Evolutionary conservation across 53 echinoderm and acorn worm species (phyloP).

Genomic region (Luidia sarsii): DNA sequence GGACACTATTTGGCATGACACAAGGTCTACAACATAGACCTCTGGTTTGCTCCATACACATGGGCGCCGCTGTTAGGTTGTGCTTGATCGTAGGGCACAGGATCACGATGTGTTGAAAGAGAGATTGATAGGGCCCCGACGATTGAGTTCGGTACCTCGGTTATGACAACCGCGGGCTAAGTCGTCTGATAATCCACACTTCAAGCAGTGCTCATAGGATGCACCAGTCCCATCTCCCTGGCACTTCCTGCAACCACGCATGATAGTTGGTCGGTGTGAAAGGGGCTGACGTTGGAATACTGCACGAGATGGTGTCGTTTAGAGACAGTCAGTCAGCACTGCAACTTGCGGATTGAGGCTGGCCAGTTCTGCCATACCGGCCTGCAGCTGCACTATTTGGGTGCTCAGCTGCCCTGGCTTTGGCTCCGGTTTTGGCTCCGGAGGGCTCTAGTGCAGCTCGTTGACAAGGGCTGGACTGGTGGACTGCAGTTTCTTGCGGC

Average conservation of each 20-base stretch:
- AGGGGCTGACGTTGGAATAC: not conserved
- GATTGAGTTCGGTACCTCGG: not conserved
- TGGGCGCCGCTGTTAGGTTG: too few species aligned
- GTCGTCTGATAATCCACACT: constrained; percentile 5
- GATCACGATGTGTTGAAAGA: too few species aligned
- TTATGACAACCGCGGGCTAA: constrained; percentile 1
- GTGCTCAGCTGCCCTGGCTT: not conserved
- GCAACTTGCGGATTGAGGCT: not conserved
- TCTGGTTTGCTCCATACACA: too few species aligned
- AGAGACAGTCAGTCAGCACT: not conserved
- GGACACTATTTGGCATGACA: too few species aligned
- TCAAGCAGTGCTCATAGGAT: constrained; percentile 13
- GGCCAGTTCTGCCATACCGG: not conserved
- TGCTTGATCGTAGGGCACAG: too few species aligned
- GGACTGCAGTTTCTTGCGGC: not conserved
- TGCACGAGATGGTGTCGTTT: not conserved
- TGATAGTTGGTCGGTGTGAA: not conserved
- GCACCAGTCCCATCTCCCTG: not conserved
- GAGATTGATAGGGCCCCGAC: too few species aligned
- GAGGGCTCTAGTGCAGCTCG: not conserved
- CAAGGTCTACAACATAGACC: too few species aligned
- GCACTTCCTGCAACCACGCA: not conserved
- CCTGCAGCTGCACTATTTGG: not conserved
- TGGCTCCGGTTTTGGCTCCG: not conserved
- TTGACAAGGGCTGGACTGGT: not conserved